A percentile compares a stretch with the other conserved stretches of the same genome.
These are phyloP conservation scores for Chelmon rostratus DNA, from an alignment of 2,797 vertebrate species.

Conservation along the genomic window DNA sequence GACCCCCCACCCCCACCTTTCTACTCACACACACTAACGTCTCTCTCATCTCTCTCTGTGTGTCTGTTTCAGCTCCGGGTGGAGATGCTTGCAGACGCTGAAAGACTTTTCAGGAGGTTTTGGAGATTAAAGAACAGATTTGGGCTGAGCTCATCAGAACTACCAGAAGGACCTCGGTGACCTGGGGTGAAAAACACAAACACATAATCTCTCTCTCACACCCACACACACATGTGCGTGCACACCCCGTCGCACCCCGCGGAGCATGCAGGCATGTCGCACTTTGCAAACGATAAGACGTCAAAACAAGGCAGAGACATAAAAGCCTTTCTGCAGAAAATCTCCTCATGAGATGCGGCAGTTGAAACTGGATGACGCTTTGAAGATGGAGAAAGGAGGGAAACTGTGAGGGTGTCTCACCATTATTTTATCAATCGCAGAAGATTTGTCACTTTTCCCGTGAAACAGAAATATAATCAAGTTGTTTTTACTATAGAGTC, in stretches of 20 bases:
- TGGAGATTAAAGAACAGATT: conserved; percentile 65
- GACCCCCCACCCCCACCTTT: conserved; percentile 1
- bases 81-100: conserved; percentile 19
- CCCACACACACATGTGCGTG: not conserved
- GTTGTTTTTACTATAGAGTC: conserved; percentile 28
- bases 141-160: conserved; percentile 59
- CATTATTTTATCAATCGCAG: conserved; percentile 27
- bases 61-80: conserved; percentile 18
- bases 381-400: conserved; percentile 29
- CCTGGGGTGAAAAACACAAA: conserved; percentile 38
- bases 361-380: conserved; percentile 22
- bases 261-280: conserved; percentile 4
- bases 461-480: conserved; percentile 40
- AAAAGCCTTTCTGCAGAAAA: conserved; percentile 23
- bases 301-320: conserved; percentile 31
- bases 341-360: conserved; percentile 15
- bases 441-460: conserved; percentile 38
- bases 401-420: conserved; percentile 22
- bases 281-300: conserved; percentile 26
- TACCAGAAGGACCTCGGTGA: conserved; percentile 43
- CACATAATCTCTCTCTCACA: not conserved
- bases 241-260: conserved; percentile 3
- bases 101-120: conserved; percentile 56
- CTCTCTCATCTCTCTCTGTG: conserved; percentile 7
- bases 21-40: not conserved